Conservation (phyloP, 2,888 invertebrate species). For the Plebejus argus region DNA sequence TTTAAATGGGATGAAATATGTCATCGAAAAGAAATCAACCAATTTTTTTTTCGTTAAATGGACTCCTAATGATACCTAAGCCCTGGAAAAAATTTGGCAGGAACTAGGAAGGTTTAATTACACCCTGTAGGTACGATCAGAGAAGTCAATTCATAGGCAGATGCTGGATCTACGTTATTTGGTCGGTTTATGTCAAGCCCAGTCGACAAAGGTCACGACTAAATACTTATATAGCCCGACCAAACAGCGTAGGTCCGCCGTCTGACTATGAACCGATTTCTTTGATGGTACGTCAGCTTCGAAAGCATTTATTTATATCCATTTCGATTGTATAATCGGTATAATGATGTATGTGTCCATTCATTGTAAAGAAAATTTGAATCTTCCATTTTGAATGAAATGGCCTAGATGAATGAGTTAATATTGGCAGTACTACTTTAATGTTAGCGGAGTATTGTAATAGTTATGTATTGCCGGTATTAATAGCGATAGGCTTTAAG, state of each 20-base stretch:
- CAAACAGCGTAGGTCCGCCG: neutral
- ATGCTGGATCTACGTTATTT: neutral
- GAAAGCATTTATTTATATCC: constrained; percentile 57
- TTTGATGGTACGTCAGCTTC: constrained; percentile 44
- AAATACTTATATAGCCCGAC: neutral
- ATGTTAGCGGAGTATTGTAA: neutral
- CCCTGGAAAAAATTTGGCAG: too few relatives aligned
- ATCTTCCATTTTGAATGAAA: constrained; percentile 50
- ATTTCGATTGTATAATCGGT: constrained; percentile 58
- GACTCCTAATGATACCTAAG: too few relatives aligned
- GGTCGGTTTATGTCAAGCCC: neutral
- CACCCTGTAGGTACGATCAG: constrained; percentile 65
- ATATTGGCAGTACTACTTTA: constrained; percentile 5
- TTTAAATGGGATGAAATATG: too few relatives aligned
- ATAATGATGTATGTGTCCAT: constrained; percentile 55
- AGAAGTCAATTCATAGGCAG: neutral
- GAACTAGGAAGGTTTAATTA: too few relatives aligned
- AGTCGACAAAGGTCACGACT: too few relatives aligned
- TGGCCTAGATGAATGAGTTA: constrained; percentile 27
- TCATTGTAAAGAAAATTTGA: constrained; percentile 53
- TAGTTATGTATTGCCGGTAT: constrained; percentile 29
- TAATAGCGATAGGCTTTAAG: constrained; percentile 17
- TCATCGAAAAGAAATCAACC: too few relatives aligned
- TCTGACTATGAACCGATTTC: neutral
- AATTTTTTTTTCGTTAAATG: too few relatives aligned